These are phyloP conservation scores for Microcebus lehilahytsara DNA, from an alignment of 2,113 vertebrate genomes.

Conservation along the genomic window DNA sequence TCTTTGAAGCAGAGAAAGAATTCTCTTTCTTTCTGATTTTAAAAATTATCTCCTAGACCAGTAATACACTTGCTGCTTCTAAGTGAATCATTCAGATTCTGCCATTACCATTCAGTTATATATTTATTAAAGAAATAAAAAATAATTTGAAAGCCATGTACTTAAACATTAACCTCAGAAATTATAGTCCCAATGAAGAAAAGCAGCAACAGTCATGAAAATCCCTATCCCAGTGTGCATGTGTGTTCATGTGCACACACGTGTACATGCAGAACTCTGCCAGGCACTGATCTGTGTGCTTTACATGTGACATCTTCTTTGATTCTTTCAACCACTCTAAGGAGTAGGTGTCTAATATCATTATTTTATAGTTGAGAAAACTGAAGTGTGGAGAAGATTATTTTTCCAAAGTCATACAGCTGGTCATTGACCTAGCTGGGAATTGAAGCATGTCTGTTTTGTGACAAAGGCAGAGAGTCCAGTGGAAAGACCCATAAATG, in stretches of 20 bases:
- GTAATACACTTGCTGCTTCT: neutral
- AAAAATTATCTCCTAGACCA: neutral
- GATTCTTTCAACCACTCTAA: neutral
- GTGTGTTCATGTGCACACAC: accelerated
- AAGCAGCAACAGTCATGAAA: neutral
- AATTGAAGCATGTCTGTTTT: neutral
- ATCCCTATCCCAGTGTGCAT: accelerated
- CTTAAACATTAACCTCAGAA: neutral
- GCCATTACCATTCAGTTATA: neutral
- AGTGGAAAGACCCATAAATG: neutral
- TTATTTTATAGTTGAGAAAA: neutral
- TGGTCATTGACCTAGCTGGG: neutral
- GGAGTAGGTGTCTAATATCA: neutral
- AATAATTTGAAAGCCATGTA: neutral
- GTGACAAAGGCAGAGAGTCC: neutral
- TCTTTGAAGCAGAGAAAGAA: neutral
- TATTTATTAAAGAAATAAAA: neutral
- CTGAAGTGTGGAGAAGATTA: neutral
- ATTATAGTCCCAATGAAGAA: neutral
- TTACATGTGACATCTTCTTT: neutral
- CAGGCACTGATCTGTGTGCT: neutral
- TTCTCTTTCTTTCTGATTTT: neutral
- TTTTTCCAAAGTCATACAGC: neutral
- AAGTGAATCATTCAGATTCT: neutral
- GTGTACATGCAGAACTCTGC: neutral